These are phyloP conservation scores for Platycercus adscitus DNA, from an alignment of 2,113 vertebrate species.

Conservation along the genomic window DNA sequence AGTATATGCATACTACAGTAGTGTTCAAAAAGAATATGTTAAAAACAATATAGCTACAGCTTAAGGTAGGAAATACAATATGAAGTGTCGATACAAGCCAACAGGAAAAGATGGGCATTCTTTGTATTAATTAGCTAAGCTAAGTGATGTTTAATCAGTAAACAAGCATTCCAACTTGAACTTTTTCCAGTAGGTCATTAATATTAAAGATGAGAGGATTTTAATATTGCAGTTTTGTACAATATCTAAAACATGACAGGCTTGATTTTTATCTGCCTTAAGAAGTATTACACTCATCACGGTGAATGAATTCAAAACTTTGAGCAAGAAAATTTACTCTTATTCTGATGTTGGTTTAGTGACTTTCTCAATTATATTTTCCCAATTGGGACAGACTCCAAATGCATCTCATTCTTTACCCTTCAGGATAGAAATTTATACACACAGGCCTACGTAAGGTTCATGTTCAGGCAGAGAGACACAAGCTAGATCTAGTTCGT, in stretches of 20 bases:
- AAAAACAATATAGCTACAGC: background rate
- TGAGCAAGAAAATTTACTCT: background rate
- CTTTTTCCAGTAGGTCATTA: background rate
- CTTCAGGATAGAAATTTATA: background rate
- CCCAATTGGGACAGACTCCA: background rate
- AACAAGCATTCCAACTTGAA: background rate
- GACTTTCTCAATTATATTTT: background rate
- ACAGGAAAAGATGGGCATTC: background rate
- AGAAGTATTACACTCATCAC: background rate
- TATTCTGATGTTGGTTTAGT: background rate
- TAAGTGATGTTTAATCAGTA: background rate
- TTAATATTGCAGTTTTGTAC: background rate
- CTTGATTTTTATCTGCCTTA: background rate
- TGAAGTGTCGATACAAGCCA: background rate
- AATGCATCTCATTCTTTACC: background rate
- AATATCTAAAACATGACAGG: background rate
- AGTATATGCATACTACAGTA: background rate
- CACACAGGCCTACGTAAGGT: background rate
- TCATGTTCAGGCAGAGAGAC: background rate
- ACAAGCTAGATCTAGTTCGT: background rate
- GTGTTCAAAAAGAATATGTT: background rate
- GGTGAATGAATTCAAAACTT: background rate
- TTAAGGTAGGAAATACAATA: background rate
- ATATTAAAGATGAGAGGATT: background rate
- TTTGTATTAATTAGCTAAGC: background rate